These are phyloP conservation scores for Lagopus leucura DNA, from an alignment of 2,113 vertebrate species.

Conservation along the genomic window DNA sequence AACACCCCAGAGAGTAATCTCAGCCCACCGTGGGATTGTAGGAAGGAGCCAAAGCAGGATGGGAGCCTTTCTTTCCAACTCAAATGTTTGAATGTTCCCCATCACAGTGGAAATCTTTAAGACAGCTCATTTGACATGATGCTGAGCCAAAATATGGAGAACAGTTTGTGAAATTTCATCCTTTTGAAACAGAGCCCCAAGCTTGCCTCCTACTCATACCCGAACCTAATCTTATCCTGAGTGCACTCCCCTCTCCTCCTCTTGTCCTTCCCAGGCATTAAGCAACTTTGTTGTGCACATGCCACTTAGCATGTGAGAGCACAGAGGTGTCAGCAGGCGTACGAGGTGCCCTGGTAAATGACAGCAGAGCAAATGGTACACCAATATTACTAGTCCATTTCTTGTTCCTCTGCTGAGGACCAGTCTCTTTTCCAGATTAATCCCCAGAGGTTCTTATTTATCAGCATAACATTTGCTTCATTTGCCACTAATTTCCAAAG, in stretches of 20 bases:
- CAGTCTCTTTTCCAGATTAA: neutral
- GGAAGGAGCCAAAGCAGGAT: neutral
- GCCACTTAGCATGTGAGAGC: neutral
- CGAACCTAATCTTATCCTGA: slow-evolving; percentile 14
- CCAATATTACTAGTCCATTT: neutral
- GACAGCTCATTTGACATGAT: neutral
- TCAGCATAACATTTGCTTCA: neutral
- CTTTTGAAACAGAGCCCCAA: neutral
- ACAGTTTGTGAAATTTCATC: neutral
- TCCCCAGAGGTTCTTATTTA: neutral
- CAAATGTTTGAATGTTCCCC: neutral
- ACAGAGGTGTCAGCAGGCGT: neutral
- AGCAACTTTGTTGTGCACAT: neutral
- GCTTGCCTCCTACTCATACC: neutral
- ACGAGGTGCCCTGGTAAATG: neutral
- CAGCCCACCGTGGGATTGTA: neutral
- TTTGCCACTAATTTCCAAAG: neutral
- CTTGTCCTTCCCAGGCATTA: neutral
- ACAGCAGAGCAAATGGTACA: neutral
- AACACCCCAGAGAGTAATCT: neutral
- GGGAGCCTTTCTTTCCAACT: neutral
- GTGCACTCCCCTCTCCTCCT: neutral
- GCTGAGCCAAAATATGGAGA: neutral
- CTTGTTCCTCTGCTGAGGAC: neutral
- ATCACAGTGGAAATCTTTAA: slow-evolving; percentile 4